A percentile compares a stretch with the other conserved stretches of the same genome.
Evolutionary conservation across 2,888 invertebrate genomes (phyloP).

Genomic region (Ceraclea dissimilis): DNA sequence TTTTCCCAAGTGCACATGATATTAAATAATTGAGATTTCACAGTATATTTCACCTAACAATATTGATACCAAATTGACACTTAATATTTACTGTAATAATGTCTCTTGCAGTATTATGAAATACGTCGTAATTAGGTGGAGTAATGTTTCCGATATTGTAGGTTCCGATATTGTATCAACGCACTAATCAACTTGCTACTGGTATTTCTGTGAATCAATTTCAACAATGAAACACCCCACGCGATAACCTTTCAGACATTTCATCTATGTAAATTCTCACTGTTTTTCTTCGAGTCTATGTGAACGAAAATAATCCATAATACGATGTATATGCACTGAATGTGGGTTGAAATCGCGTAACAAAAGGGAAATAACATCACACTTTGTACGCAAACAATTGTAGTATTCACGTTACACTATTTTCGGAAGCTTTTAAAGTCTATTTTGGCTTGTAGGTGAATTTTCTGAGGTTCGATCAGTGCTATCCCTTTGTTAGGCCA

Average conservation of each 20-base stretch:
- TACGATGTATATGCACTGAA: neutral
- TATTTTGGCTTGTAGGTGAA: neutral
- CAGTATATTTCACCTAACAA: neutral
- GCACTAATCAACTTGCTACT: no score
- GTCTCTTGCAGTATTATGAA: no score
- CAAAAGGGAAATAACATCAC: neutral
- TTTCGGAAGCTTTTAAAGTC: neutral
- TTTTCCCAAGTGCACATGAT: neutral
- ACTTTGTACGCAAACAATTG: neutral
- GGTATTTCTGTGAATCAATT: neutral
- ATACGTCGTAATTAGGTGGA: no score
- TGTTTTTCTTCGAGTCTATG: neutral
- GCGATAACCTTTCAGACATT: slow-evolving; percentile 1
- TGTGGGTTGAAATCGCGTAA: slow-evolving; percentile 2
- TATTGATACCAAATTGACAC: no score
- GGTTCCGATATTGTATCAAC: no score
- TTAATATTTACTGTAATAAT: no score
- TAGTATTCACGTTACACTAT: neutral
- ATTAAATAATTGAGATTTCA: neutral
- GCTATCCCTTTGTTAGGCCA: slow-evolving; percentile 10
- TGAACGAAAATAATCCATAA: slow-evolving; percentile 4
- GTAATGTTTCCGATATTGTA: no score
- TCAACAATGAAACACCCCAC: neutral
- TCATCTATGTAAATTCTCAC: neutral
- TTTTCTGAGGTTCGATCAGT: neutral